phyloP scores from a whole-genome alignment of 2,797 vertebrate species.

The Silurus aristotelis region DNA sequence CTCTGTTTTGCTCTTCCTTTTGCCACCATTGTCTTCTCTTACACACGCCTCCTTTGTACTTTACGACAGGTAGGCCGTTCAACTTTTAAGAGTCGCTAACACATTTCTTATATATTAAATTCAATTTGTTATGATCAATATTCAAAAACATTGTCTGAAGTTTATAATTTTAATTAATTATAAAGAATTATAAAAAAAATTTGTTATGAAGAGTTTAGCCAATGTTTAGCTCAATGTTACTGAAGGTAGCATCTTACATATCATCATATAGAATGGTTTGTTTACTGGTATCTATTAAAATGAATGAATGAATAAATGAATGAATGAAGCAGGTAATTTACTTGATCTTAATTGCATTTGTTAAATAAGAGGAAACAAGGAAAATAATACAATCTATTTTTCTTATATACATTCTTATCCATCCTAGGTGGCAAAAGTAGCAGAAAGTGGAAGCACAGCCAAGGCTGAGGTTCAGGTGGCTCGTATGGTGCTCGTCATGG shows the following conservation, averaged over 20 bases:
- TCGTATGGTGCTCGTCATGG: conserved; percentile 84
- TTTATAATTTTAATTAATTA: neutral
- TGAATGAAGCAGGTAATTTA: neutral
- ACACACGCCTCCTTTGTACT: conserved; percentile 72
- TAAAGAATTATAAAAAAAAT: too few species aligned
- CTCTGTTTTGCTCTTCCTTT: conserved; percentile 78
- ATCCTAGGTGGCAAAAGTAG: conserved; percentile 69
- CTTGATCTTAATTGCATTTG: neutral
- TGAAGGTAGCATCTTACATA: too few species aligned
- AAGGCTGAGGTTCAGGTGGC: conserved; percentile 81
- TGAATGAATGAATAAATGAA: neutral
- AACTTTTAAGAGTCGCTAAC: neutral
- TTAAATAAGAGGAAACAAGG: neutral
- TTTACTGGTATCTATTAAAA: conserved; percentile 1
- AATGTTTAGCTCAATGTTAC: neutral
- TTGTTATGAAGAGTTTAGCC: neutral
- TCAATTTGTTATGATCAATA: neutral
- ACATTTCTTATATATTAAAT: neutral
- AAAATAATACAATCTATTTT: neutral
- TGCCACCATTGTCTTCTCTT: conserved; percentile 69
- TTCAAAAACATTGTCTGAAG: neutral
- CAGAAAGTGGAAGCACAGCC: conserved; percentile 63
- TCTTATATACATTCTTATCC: neutral
- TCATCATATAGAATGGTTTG: too few species aligned
- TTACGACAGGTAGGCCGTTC: conserved; percentile 67